Base-by-base conservation (phyloP, 2,113 vertebrate genomes). In the Callopanchax toddi region DNA sequence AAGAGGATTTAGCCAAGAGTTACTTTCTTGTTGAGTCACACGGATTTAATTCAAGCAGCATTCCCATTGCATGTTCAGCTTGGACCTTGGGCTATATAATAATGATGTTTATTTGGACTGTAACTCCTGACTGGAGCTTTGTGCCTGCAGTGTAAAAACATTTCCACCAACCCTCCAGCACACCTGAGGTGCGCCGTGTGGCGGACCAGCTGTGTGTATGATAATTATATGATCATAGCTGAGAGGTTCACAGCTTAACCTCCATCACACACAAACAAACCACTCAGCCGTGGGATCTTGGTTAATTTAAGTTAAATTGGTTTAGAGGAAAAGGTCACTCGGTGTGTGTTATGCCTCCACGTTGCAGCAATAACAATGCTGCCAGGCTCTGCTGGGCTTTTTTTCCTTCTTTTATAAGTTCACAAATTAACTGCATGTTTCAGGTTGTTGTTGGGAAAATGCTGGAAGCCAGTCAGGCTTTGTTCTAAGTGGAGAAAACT, bases 21-120 rank as follows among this genome's bases (percentile, higher is more conserved):
- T 29, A 32, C 12, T 75, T 66, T 72, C 48, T 11, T 39, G 54
- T 60, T 50, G 63, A 79, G 51, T 74, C 57, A 51, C 22, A 42
- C 49, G 64, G 53, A 64, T 71, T 78, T 67, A 74, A 80, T 76
- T 67, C 60, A 42, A 61, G 68, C 57, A 56, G 72, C 52, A 60
- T 72, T 68, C 62, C 66, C 49, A 76, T 66, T 51, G 37, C 26
- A 69, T 37, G 62, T 67, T 69, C 74, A 77, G 67, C 51, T 72
- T 44, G 60, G 45, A 80, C 84, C 72, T 34, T 15, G 71, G 82
- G 78, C 75, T 79, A 66, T 58, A 51, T 77, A 78, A 74, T 82
- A 86, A 84, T 82, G 66, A 80, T 82, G 79, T 77, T 76, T 78
- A 81, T 81, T 74, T 80, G 64, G 66, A 82, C 79, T 58, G 55